phyloP scores from a whole-genome alignment of 37 sponge, comb jelly and placozoan species.

The Beroe ovata region DNA sequence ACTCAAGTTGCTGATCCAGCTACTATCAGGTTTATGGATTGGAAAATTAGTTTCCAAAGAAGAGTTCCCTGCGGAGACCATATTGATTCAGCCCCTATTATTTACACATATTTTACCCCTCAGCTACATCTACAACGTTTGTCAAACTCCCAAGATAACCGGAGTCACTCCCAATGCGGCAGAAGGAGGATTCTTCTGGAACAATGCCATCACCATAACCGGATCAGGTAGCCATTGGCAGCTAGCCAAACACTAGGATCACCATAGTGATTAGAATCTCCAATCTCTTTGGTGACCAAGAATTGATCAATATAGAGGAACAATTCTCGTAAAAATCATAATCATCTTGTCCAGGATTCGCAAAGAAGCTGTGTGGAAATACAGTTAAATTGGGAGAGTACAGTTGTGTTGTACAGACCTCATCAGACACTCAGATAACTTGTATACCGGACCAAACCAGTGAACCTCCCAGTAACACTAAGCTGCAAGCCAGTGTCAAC shows the following conservation, averaged over 20 bases:
- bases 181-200: background rate
- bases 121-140: background rate
- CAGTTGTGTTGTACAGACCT: background rate
- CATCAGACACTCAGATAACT: background rate
- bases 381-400: constrained; percentile 42
- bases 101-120: too few relatives aligned
- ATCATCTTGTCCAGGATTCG: constrained; percentile 41
- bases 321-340: too few relatives aligned
- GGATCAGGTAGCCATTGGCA: background rate
- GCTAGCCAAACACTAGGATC: too few relatives aligned
- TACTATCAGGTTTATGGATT: too few relatives aligned
- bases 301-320: too few relatives aligned
- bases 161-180: background rate
- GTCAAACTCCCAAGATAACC: background rate
- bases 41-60: too few relatives aligned
- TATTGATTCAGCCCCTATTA: too few relatives aligned
- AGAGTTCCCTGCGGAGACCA: too few relatives aligned
- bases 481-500: background rate
- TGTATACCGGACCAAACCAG: constrained; percentile 1
- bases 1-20: too few relatives aligned
- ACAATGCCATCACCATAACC: background rate
- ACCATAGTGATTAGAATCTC: too few relatives aligned
- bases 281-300: too few relatives aligned
- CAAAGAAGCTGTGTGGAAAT: background rate
- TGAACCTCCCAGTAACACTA: background rate